Percentiles rank a stretch among this genome's conserved stretches.
These are phyloP conservation scores for Myoxocephalus aenaeus DNA, from an alignment of 2,797 vertebrate species.

Conservation along the genomic window DNA sequence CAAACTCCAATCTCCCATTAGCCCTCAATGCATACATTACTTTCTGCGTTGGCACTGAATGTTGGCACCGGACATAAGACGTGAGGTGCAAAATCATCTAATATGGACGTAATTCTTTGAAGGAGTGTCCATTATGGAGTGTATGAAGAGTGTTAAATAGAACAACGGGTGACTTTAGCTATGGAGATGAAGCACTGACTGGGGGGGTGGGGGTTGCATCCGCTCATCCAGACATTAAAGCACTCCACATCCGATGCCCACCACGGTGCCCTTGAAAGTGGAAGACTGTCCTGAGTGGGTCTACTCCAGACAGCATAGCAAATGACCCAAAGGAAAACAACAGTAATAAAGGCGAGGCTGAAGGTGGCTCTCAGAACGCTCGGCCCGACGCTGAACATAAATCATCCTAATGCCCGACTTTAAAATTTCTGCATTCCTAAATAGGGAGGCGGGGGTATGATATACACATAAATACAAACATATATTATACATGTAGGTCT, in stretches of 20 bases:
- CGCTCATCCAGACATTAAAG: slow-evolving; percentile 28
- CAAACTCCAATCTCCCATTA: neutral
- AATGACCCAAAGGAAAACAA: slow-evolving; percentile 83
- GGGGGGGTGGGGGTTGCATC: neutral
- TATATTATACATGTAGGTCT: slow-evolving; percentile 28
- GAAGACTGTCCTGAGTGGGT: slow-evolving; percentile 61
- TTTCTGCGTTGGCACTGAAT: neutral
- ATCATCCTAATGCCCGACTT: slow-evolving; percentile 84
- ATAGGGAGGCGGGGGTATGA: slow-evolving; percentile 62
- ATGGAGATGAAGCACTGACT: neutral
- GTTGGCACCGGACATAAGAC: neutral
- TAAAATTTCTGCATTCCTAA: slow-evolving; percentile 83
- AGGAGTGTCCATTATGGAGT: neutral
- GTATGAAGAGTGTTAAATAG: neutral
- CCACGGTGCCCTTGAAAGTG: slow-evolving; percentile 80
- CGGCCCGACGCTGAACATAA: slow-evolving; percentile 76
- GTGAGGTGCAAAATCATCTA: neutral
- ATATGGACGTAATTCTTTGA: neutral
- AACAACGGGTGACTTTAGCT: neutral
- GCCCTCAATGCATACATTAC: neutral
- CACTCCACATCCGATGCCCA: slow-evolving; percentile 54
- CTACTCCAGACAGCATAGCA: slow-evolving; percentile 76
- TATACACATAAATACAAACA: slow-evolving; percentile 60
- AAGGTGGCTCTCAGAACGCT: slow-evolving; percentile 76
- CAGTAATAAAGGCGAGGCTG: slow-evolving; percentile 78